Base-by-base conservation (phyloP, 2,888 invertebrate species). In the Drosophila putrida region DNA sequence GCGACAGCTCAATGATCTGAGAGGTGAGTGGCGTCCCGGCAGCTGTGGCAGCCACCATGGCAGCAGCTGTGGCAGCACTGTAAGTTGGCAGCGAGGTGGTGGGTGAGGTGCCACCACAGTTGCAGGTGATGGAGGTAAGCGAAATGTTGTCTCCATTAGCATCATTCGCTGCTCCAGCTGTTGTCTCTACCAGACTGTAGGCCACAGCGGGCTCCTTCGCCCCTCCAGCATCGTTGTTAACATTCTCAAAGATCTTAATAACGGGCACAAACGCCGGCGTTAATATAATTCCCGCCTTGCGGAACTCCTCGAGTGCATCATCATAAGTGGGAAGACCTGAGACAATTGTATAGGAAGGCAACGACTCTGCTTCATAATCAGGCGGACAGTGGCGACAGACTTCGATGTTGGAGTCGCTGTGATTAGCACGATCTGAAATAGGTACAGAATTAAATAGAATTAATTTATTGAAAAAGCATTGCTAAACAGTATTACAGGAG, bases 241-340 rank as follows among this genome's bases (percentile, higher is more conserved):
- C 46, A 59, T 74, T 82, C 46, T 92, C 92, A 63, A 92, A 92
- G 25, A 92, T 89, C 74, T 92, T 92, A 31, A 92, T 90, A 13
- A 92, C 74, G 2, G 91, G 92, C 61, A 91, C 80, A 36, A 88
- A 71, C n/a, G 88, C 68, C 0, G 92, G 88, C 2, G 90, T 85
- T 1, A 92, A 81, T 33, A 92, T 86, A 8, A 92, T 91, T 58
- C 92, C 92, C 4, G 92, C 91, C 71, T 93, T 93, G 33, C 93
- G 93, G 78, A 95, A 92, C 86, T 95, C 94, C 82, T 94, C 94
- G 60, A 95, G 88, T 4, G 95, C 95, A 87, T 95, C 95, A 63
- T 94, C 94, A 87, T 95, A 95, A 31, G 93, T 94, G 44, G 95
- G 95, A 53, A 95, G 90, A 4, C 95, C 95, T n/a, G 95, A 94